phyloP scores from a whole-genome alignment of 1,140 invertebrate genomes.

The Meteorus sp. region DNA sequence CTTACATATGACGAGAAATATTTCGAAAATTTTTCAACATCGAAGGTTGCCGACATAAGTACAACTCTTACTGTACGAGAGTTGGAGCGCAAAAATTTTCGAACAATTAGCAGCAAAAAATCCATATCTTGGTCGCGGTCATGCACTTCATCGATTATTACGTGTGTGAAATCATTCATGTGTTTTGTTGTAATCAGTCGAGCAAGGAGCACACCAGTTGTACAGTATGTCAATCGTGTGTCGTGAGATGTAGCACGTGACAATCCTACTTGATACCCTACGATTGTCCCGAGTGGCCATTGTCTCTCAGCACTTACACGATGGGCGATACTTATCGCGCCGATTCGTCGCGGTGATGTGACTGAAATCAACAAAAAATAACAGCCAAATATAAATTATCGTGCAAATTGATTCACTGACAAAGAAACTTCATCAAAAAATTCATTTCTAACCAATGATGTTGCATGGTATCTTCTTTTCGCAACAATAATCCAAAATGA shows the following conservation, averaged over 20 bases:
- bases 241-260: constrained; percentile 64
- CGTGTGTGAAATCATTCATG: constrained; percentile 75
- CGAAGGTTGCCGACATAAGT: constrained; percentile 87
- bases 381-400: background rate
- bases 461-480: constrained; percentile 68
- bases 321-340: constrained; percentile 79
- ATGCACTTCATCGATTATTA: constrained; percentile 95
- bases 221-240: constrained; percentile 86
- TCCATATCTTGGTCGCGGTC: constrained; percentile 93
- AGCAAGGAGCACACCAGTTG: constrained; percentile 77
- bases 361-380: constrained; percentile 54
- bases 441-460: constrained; percentile 63
- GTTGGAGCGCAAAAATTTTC: constrained; percentile 76
- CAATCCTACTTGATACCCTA: constrained; percentile 82
- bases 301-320: constrained; percentile 77
- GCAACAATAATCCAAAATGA: constrained; percentile 76
- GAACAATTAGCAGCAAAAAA: constrained; percentile 86
- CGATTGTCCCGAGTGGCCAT: constrained; percentile 74
- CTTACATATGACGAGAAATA: constrained; percentile 72
- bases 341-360: constrained; percentile 84
- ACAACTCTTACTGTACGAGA: constrained; percentile 76
- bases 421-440: constrained; percentile 14
- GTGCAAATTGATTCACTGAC: background rate
- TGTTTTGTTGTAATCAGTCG: constrained; percentile 70
- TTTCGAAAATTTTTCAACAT: constrained; percentile 70